Percentiles rank a stretch among this genome's conserved stretches.
phyloP scores from a whole-genome alignment of 2,888 invertebrate genomes.

The Athrips mouffetella region DNA sequence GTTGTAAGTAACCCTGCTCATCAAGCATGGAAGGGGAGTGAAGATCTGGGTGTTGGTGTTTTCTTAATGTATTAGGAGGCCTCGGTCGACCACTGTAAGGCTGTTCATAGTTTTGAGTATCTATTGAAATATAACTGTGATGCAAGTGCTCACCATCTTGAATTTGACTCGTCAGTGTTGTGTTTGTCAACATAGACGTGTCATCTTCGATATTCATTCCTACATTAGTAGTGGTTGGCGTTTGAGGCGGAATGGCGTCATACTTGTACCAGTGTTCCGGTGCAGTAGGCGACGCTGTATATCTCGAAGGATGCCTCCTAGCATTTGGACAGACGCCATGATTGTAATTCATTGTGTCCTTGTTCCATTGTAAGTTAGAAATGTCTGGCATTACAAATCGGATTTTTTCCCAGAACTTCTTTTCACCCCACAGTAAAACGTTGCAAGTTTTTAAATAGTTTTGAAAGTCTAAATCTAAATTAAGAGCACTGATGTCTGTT shows the following conservation, averaged over 20 bases:
- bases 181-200: slow-evolving; percentile 80
- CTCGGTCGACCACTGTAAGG: slow-evolving; percentile 68
- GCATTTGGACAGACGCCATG: slow-evolving; percentile 76
- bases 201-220: slow-evolving; percentile 78
- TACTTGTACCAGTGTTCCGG: slow-evolving; percentile 85
- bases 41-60: slow-evolving; percentile 54
- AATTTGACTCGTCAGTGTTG: slow-evolving; percentile 80
- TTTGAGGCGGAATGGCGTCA: slow-evolving; percentile 78
- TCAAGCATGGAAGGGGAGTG: slow-evolving; percentile 70
- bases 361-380: slow-evolving; percentile 80
- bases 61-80: slow-evolving; percentile 67
- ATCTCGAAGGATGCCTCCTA: slow-evolving; percentile 79
- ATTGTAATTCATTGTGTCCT: slow-evolving; percentile 73
- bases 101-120: slow-evolving; percentile 75
- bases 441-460: slow-evolving; percentile 84
- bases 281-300: slow-evolving; percentile 85
- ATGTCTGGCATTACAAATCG: slow-evolving; percentile 89
- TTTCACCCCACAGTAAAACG: slow-evolving; percentile 88
- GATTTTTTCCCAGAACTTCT: slow-evolving; percentile 93
- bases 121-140: slow-evolving; percentile 84
- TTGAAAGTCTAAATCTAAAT: slow-evolving; percentile 87
- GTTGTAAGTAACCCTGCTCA: slow-evolving; percentile 75
- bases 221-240: slow-evolving; percentile 71
- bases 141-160: slow-evolving; percentile 81
- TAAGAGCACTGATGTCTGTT: slow-evolving; percentile 83